Base-by-base conservation (phyloP, 2,888 invertebrate genomes). In the Ennomos fuscantarius region DNA sequence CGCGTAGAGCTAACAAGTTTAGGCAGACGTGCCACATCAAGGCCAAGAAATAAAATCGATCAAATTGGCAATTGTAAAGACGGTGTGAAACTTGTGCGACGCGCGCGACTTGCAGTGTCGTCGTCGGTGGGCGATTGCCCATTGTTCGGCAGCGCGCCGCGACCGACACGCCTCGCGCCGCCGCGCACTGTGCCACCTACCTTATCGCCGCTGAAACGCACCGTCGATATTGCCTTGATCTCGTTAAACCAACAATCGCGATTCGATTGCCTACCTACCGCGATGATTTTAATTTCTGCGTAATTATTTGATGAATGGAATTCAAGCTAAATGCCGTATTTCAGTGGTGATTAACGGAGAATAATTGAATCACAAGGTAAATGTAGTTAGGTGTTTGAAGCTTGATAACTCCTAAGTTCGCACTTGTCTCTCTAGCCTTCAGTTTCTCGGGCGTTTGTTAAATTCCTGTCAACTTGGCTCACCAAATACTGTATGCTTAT, bases 141-240 rank as follows among this genome's bases (percentile, higher is more conserved):
- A 92, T 92, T 92, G 91, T 92, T 87, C 81, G 67, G 46, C 76
- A 71, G 74, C 84, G 82, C 81, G 77, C 74, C 87, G 89, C 79
- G 81, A 86, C 90, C 81, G 91, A 76, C 79, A 90, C 83, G 91
- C 88, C 86, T 86, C 87, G 90, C 89, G 77, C 90, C 78, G 71
- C 78, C 80, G 83, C 81, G 70, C 73, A 75, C 79, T 83, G 78
- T 78, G 72, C 87, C 83, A 87, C 87, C 87, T 83, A 87, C 88
- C 87, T 87, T 87, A 88, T 83, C 82, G 81, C 63, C 69, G 68
- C 63, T 72, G 72, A 67, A 75, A 70, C 75, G 76, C 80, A 73
- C 80, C 77, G 73, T 78, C 82, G 72, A 81, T 81, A 82, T 81
- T 81, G 70, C 87, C 86, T 84, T 83, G 82, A 86, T 89, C 89